Evolutionary conservation across 2,888 invertebrate genomes (phyloP).

Genomic region (Pseudococcus jackbeardsleyi): DNA sequence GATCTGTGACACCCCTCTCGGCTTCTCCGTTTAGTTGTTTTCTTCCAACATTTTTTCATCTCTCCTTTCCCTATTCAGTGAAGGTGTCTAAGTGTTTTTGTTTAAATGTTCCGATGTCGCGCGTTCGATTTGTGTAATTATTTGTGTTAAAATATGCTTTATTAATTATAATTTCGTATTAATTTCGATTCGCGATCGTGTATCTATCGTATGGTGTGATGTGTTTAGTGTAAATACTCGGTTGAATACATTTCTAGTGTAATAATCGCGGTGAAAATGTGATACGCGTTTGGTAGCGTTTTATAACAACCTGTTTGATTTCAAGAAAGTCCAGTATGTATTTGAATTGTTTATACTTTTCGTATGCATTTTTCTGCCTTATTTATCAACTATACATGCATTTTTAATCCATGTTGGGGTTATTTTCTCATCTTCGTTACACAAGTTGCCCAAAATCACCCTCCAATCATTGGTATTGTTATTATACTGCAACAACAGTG

Average conservation of each 20-base stretch:
- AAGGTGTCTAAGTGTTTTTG: slow-evolving; percentile 46
- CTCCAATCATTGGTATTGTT: too few relatives aligned
- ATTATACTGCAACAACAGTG: too few relatives aligned
- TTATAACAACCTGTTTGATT: slow-evolving; percentile 43
- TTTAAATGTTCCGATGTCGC: background rate
- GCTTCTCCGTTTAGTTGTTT: background rate
- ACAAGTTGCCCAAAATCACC: too few relatives aligned
- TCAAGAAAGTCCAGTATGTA: slow-evolving; percentile 39
- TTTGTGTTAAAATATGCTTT: slow-evolving; percentile 34
- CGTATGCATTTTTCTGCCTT: background rate
- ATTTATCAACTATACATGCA: background rate
- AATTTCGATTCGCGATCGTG: background rate
- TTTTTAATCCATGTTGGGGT: background rate
- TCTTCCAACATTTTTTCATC: slow-evolving; percentile 18
- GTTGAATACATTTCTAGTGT: background rate
- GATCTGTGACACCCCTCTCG: background rate
- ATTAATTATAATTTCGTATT: slow-evolving; percentile 24
- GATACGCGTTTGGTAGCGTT: slow-evolving; percentile 31
- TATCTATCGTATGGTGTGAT: background rate
- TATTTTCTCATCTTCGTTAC: background rate
- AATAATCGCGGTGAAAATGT: slow-evolving; percentile 20
- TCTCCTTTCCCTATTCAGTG: slow-evolving; percentile 53
- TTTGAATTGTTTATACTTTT: background rate
- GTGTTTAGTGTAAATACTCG: background rate
- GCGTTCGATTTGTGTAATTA: background rate